phyloP scores from a whole-genome alignment of 2,888 invertebrate genomes.

The Caradrina clavipalpis region DNA sequence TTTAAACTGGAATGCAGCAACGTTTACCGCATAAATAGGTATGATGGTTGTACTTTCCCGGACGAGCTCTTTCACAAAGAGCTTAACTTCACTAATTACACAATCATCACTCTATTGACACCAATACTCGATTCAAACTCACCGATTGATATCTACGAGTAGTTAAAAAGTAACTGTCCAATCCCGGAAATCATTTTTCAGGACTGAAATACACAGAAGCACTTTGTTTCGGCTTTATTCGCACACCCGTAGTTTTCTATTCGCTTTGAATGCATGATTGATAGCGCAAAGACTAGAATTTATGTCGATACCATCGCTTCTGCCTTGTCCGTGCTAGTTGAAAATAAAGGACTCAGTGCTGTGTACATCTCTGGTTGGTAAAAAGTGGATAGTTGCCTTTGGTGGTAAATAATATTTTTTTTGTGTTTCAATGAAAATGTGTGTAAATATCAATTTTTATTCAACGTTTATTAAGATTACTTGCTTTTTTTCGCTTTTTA shows the following conservation, averaged over 20 bases:
- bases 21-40: no score
- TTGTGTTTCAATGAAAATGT: no score
- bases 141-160: constrained; percentile 4
- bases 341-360: constrained; percentile 31
- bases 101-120: no score
- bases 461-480: no score
- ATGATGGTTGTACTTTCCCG: no score
- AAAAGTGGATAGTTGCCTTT: background rate
- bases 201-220: constrained; percentile 38
- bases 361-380: background rate
- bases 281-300: constrained; percentile 57
- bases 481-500: no score
- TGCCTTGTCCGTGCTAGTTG: constrained; percentile 29
- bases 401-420: background rate
- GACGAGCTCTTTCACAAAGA: no score
- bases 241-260: constrained; percentile 48
- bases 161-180: constrained; percentile 20
- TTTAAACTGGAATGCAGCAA: no score
- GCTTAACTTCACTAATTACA: no score
- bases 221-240: constrained; percentile 55
- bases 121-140: background rate
- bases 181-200: constrained; percentile 46
- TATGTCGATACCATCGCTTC: constrained; percentile 53
- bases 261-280: constrained; percentile 56
- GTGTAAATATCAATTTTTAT: no score